Evolutionary conservation across 2,113 vertebrate species (phyloP).

Genomic region (Myotis brandtii): DNA sequence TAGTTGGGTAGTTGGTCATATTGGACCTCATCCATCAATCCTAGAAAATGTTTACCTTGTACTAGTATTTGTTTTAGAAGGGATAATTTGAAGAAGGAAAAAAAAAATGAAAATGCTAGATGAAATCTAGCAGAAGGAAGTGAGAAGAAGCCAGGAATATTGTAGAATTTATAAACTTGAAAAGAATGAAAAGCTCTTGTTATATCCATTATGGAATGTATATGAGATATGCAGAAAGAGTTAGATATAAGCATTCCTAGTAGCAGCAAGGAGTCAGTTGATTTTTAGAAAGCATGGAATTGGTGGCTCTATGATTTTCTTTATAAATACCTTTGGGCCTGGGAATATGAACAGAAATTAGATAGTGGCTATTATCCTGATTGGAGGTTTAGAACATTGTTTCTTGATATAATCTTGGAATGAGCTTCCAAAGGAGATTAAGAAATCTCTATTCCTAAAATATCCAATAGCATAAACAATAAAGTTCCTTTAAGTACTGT

Average conservation of each 20-base stretch:
- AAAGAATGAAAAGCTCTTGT: background rate
- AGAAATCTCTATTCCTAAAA: background rate
- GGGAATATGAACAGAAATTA: slow-evolving; percentile 8
- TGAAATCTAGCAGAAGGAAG: background rate
- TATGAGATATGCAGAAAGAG: background rate
- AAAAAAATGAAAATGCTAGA: background rate
- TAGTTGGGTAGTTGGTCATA: background rate
- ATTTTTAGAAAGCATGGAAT: background rate
- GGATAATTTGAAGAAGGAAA: background rate
- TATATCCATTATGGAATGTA: background rate
- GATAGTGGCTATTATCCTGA: slow-evolving; percentile 10
- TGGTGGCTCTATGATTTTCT: background rate
- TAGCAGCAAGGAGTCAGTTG: background rate
- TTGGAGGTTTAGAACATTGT: background rate
- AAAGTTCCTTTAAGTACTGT: background rate
- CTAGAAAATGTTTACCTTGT: background rate
- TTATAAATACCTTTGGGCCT: background rate
- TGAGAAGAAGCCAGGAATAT: background rate
- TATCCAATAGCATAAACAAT: slow-evolving; percentile 2
- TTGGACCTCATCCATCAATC: background rate
- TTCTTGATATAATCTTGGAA: background rate
- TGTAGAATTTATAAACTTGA: background rate
- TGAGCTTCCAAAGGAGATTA: background rate
- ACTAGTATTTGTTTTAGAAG: background rate
- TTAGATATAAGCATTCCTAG: slow-evolving; percentile 1